Evolutionary conservation across 2,113 vertebrate genomes (phyloP).

Genomic region (Lamprotornis superbus): DNA sequence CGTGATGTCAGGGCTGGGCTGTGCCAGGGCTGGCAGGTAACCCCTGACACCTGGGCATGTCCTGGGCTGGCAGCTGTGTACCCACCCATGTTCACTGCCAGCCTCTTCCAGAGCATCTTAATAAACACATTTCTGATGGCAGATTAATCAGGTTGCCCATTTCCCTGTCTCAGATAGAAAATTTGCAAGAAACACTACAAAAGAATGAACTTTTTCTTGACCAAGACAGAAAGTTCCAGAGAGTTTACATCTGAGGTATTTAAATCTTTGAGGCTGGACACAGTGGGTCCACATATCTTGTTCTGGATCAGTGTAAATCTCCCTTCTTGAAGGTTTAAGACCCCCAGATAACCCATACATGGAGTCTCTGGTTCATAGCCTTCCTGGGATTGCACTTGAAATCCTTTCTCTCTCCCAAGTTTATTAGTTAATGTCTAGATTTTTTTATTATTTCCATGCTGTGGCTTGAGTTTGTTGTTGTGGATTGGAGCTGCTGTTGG

Average conservation of each 20-base stretch:
- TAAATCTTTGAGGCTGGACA: not conserved
- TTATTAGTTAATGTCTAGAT: not conserved
- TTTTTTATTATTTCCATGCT: not conserved
- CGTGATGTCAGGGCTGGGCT: not conserved
- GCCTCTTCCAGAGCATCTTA: not conserved
- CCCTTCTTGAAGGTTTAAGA: not conserved
- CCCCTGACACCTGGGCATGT: not conserved
- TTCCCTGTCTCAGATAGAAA: not conserved
- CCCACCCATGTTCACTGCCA: not conserved
- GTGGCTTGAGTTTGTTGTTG: not conserved
- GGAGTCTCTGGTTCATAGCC: not conserved
- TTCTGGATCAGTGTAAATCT: not conserved
- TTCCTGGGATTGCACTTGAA: not conserved
- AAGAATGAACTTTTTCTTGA: not conserved
- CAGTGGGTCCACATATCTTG: not conserved
- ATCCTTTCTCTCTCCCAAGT: not conserved
- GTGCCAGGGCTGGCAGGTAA: not conserved
- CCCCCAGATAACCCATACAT: not conserved
- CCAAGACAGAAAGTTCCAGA: not conserved
- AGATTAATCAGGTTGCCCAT: not conserved
- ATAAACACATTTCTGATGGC: not conserved
- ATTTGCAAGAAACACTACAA: not conserved
- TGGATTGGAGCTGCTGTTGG: not conserved
- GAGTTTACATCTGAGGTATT: not conserved
- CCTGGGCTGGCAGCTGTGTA: not conserved